These are phyloP conservation scores for Cryptotis parvus DNA, from an alignment of 2,113 vertebrate species.

Conservation along the genomic window DNA sequence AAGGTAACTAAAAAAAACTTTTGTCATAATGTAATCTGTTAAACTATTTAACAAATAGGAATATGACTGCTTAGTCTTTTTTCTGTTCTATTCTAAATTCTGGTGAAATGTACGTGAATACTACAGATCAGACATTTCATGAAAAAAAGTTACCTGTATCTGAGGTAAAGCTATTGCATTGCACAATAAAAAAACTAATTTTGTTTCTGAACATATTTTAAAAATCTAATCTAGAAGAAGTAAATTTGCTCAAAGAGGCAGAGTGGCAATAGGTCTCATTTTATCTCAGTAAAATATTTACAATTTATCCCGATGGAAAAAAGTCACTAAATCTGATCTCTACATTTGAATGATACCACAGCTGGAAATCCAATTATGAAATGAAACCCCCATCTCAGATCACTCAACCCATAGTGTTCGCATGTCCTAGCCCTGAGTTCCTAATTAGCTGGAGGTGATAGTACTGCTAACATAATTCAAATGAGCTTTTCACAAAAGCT, in stretches of 20 bases:
- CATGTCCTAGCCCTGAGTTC: too few species aligned
- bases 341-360: slow-evolving; percentile 73
- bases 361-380: slow-evolving; percentile 76
- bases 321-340: slow-evolving; percentile 74
- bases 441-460: slow-evolving; percentile 19
- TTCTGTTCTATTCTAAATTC: not conserved
- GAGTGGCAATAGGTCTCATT: slow-evolving; percentile 53
- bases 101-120: slow-evolving; percentile 17
- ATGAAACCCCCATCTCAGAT: not conserved
- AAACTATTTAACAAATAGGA: not conserved
- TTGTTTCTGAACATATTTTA: slow-evolving; percentile 42
- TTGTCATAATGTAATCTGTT: not conserved
- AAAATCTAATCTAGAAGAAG: slow-evolving; percentile 62
- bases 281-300: slow-evolving; percentile 49
- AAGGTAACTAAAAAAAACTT: not conserved
- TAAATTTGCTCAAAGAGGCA: slow-evolving; percentile 47
- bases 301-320: slow-evolving; percentile 63
- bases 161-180: slow-evolving; percentile 37
- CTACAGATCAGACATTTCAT: not conserved
- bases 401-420: too few species aligned
- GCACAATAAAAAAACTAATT: slow-evolving; percentile 57
- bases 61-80: not conserved
- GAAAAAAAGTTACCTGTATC: slow-evolving; percentile 32
- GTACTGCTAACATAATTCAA: slow-evolving; percentile 9
- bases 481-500: slow-evolving; percentile 9